Percentiles rank a stretch among this genome's conserved stretches.
Conservation (phyloP, 2,888 invertebrate genomes). For the Perithous albicinctus region DNA sequence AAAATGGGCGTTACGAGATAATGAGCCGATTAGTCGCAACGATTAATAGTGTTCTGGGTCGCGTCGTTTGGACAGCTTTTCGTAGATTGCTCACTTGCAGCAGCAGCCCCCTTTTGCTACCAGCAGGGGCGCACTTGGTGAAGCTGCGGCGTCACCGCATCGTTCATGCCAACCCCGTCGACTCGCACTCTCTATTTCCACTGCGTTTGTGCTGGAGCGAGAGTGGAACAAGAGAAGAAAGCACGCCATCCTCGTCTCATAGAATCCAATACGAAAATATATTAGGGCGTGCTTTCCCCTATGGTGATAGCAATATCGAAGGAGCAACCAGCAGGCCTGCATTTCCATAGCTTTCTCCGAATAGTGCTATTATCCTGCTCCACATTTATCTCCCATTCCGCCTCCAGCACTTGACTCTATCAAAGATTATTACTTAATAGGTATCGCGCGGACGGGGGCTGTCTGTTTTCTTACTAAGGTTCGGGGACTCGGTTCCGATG, state of each 20-base stretch:
- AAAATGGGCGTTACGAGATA: slow-evolving; percentile 50
- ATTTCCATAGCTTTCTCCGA: not conserved
- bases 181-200: no score
- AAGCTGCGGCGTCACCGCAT: not conserved
- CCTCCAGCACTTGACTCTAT: slow-evolving; percentile 57
- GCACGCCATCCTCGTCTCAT: not conserved
- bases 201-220: not conserved
- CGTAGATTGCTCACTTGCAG: no score
- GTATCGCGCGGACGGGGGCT: slow-evolving; percentile 37
- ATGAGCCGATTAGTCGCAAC: slow-evolving; percentile 55
- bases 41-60: slow-evolving; percentile 67
- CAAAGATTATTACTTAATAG: slow-evolving; percentile 65
- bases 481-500: slow-evolving; percentile 57
- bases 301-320: not conserved
- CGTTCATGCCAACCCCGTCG: no score
- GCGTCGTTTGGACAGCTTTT: slow-evolving; percentile 42
- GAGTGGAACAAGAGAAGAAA: not conserved
- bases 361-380: not conserved
- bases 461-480: slow-evolving; percentile 32
- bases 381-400: slow-evolving; percentile 43
- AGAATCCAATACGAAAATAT: not conserved
- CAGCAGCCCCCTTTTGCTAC: slow-evolving; percentile 27
- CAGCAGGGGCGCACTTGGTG: not conserved
- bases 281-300: slow-evolving; percentile 24
- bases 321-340: slow-evolving; percentile 40